Conservation (phyloP, 2,797 vertebrate genomes). For the Sciurus vulgaris region DNA sequence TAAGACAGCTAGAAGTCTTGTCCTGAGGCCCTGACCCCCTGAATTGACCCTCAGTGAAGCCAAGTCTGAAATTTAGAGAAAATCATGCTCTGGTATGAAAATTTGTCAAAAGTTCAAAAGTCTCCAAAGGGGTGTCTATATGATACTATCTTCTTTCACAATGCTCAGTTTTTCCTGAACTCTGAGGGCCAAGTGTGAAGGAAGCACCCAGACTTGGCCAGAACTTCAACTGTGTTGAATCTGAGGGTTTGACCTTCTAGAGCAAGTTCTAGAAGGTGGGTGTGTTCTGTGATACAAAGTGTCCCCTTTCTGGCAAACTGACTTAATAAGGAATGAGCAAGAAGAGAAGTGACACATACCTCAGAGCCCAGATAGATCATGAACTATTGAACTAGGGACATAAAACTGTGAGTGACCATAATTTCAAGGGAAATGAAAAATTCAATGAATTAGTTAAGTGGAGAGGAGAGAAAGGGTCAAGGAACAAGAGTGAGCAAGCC, state of each 20-base stretch:
- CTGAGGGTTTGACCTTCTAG: not conserved
- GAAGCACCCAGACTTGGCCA: not conserved
- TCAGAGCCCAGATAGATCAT: not conserved
- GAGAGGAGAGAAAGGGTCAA: not conserved
- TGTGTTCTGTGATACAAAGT: not conserved
- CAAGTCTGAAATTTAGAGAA: slow-evolving; percentile 21
- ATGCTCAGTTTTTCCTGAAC: not conserved
- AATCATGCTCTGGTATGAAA: slow-evolving; percentile 12
- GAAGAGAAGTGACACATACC: not conserved
- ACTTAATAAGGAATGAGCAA: not conserved
- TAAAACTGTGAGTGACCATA: slow-evolving; percentile 14
- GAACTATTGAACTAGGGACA: not conserved
- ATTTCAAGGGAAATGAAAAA: not conserved
- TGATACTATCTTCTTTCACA: not conserved
- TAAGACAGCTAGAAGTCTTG: not conserved
- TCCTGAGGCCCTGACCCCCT: not conserved
- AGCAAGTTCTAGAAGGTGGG: slow-evolving; percentile 47
- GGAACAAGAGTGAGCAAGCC: not conserved
- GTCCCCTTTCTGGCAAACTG: not conserved
- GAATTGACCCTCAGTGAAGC: not conserved
- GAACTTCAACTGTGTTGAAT: slow-evolving; percentile 11
- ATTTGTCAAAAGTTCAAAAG: not conserved
- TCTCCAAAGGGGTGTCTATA: not conserved
- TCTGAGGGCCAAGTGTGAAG: slow-evolving; percentile 9
- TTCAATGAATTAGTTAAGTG: not conserved